Percentiles rank a stretch among this genome's conserved stretches.
Conservation (phyloP, 1,140 invertebrate genomes). For the Trigoniulus corallinus region DNA sequence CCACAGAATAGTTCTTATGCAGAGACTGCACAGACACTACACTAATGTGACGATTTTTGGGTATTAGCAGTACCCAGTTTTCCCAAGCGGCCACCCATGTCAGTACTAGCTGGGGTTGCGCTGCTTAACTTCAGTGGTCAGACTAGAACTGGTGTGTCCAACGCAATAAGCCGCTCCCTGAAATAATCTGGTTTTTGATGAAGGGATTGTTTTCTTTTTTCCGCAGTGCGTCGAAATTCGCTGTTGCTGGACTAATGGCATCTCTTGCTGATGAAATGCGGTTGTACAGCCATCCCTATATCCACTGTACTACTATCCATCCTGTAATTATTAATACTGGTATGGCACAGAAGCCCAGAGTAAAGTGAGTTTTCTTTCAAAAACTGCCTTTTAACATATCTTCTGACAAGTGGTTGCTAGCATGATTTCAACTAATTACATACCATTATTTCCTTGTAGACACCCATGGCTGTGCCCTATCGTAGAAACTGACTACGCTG, state of each 20-base stretch:
- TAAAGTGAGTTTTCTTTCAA: conserved; percentile 9
- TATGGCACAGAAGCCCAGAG: conserved; percentile 16
- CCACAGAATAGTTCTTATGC: no score
- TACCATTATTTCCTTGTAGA: neutral
- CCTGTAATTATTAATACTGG: conserved; percentile 20
- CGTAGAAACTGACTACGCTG: neutral
- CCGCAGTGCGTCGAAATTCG: conserved; percentile 7
- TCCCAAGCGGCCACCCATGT: no score
- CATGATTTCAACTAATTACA: neutral
- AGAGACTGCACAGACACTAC: no score
- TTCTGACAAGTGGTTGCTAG: neutral
- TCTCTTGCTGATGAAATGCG: conserved; percentile 17
- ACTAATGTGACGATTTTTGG: no score
- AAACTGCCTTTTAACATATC: neutral
- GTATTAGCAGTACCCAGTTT: no score
- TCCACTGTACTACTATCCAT: conserved; percentile 21
- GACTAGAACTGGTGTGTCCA: no score
- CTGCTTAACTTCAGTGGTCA: no score
- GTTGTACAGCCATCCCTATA: conserved; percentile 12
- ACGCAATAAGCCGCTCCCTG: no score
- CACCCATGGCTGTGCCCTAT: conserved; percentile 2
- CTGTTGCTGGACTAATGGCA: conserved; percentile 19
- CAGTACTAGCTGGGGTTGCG: no score
- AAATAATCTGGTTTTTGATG: no score
- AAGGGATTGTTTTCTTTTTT: no score